Evolutionary conservation across 2,113 vertebrate genomes (phyloP).

Genomic region (Hemiprocne comata): DNA sequence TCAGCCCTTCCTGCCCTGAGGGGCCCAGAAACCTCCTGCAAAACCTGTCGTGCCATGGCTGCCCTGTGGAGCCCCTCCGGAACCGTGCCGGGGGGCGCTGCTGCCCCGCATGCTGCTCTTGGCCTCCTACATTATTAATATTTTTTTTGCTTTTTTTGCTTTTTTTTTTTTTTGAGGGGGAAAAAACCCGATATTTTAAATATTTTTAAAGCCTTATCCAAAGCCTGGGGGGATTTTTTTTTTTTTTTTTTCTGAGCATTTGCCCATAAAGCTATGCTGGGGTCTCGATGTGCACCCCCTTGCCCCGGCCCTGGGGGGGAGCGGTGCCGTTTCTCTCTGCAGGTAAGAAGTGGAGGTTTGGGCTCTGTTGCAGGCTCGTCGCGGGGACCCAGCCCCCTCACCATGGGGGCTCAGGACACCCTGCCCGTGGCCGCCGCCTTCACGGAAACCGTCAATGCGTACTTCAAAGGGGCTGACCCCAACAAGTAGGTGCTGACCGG

Average conservation of each 20-base stretch:
- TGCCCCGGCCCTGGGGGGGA: accelerated
- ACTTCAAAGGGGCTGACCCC: constrained; percentile 97
- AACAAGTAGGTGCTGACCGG: constrained; percentile 83
- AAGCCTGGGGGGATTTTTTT: background rate
- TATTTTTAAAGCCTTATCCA: background rate
- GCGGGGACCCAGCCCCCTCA: constrained; percentile 95
- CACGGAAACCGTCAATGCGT: constrained; percentile 96
- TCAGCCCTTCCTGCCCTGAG: background rate
- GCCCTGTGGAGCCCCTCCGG: background rate
- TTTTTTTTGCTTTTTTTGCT: background rate
- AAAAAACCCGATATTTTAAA: background rate
- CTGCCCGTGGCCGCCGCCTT: constrained; percentile 96
- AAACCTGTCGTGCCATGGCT: constrained; percentile 71
- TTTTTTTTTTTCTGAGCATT: background rate
- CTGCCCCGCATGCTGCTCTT: constrained; percentile 28
- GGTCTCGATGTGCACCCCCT: background rate
- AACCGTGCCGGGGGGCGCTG: background rate
- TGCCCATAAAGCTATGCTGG: background rate
- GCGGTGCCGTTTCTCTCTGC: accelerated
- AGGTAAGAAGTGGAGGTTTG: background rate
- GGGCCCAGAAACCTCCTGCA: background rate
- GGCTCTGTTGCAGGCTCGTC: constrained; percentile 86
- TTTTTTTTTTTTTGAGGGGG: background rate
- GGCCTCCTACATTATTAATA: background rate
- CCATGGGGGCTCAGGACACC: constrained; percentile 97